phyloP scores from a whole-genome alignment of 2,888 invertebrate species.

The Pheosia gnoma region DNA sequence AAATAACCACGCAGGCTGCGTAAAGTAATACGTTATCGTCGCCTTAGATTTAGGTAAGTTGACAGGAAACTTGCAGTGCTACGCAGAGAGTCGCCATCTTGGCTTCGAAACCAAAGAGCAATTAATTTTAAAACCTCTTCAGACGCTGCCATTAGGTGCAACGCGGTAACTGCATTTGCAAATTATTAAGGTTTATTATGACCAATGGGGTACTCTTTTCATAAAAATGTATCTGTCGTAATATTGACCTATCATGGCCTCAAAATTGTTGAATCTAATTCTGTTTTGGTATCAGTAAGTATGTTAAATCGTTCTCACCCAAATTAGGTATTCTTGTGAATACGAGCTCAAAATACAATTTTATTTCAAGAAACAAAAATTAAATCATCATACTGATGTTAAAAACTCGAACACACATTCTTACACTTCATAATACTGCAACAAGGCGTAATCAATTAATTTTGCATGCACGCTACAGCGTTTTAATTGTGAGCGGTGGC shows the following conservation, averaged over 20 bases:
- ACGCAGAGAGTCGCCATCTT: slow-evolving; percentile 37
- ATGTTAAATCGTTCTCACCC: too few species aligned
- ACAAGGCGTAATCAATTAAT: slow-evolving; percentile 43
- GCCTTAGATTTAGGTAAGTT: slow-evolving; percentile 48
- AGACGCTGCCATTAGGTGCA: slow-evolving; percentile 18
- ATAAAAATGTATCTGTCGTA: too few species aligned
- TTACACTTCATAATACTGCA: slow-evolving; percentile 30
- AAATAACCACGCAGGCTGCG: neutral
- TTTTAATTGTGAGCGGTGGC: slow-evolving; percentile 32
- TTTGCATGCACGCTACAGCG: slow-evolving; percentile 30
- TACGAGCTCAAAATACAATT: neutral
- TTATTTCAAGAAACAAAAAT: neutral
- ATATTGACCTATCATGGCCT: too few species aligned
- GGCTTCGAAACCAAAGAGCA: slow-evolving; percentile 41
- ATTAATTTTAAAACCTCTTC: slow-evolving; percentile 56
- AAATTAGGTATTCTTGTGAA: too few species aligned
- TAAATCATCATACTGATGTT: neutral
- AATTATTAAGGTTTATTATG: neutral
- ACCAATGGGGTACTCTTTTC: too few species aligned
- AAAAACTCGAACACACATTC: slow-evolving; percentile 15
- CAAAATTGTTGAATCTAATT: too few species aligned
- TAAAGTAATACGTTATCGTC: slow-evolving; percentile 33
- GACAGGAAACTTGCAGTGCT: slow-evolving; percentile 46
- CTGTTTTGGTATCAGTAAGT: too few species aligned
- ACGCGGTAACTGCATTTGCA: slow-evolving; percentile 19